These are phyloP conservation scores for Rhinophrynus dorsalis DNA, from an alignment of 2,797 vertebrate species.

Conservation along the genomic window DNA sequence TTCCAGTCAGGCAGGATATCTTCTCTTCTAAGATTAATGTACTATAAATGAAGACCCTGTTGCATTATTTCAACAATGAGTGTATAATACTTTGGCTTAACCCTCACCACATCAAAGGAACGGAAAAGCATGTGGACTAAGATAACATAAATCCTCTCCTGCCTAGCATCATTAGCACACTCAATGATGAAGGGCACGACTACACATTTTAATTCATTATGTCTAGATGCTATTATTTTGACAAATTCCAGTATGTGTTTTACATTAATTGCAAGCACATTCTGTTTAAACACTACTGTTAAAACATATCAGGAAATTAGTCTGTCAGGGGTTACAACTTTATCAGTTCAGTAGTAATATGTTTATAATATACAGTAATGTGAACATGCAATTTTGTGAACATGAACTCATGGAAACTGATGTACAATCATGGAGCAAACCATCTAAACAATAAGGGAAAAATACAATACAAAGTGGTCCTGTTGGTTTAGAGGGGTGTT, in stretches of 20 bases:
- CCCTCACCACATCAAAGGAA: constrained; percentile 72
- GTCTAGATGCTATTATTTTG: not conserved
- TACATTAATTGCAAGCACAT: not conserved
- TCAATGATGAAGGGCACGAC: constrained; percentile 50
- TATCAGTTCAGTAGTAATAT: too few relatives aligned
- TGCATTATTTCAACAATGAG: constrained; percentile 62
- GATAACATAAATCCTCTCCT: constrained; percentile 66
- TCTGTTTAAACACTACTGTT: too few relatives aligned
- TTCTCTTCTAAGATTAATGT: constrained; percentile 68
- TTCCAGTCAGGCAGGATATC: constrained; percentile 78
- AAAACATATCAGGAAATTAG: too few relatives aligned
- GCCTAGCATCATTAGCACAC: constrained; percentile 56
- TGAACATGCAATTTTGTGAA: too few relatives aligned
- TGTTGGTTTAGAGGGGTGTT: too few relatives aligned
- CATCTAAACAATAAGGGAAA: too few relatives aligned
- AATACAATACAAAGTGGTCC: too few relatives aligned
- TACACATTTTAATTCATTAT: constrained; percentile 49
- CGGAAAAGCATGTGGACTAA: constrained; percentile 63
- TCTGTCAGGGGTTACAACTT: too few relatives aligned
- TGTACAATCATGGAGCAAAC: too few relatives aligned
- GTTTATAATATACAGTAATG: too few relatives aligned
- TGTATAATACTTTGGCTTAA: constrained; percentile 65
- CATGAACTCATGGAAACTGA: too few relatives aligned
- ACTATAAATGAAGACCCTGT: constrained; percentile 71
- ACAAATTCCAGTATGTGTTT: not conserved